Base-by-base conservation (phyloP, 2,888 invertebrate species). In the Branchellion lobata region DNA sequence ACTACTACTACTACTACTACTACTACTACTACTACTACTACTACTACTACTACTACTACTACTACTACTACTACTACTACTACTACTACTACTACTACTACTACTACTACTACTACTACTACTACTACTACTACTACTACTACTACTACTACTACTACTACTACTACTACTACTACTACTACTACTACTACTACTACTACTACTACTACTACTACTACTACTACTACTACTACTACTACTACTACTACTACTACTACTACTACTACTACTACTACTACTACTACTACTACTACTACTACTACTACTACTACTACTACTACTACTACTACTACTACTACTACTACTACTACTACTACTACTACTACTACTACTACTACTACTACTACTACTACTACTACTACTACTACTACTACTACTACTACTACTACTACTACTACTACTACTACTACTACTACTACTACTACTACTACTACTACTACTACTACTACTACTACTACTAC, bases 341-440 rank as follows among this genome's bases (percentile, higher is more conserved):
- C 68, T 68, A 29, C 8, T 27, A 78, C 69, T 78, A 78, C 78
- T 78, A 78, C 78, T 78, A 78, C 78, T 78, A 78, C 78, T 77
- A 68, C 29, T 29, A 68, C 27, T 27, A 68, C 68, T n/a, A 29
- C 24, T 27, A 78, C 69, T 77, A 78, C 78, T 47, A 47, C 75
- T 53, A 57, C 75, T 76, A 47, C 57, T 71, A 57, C 51, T 79
- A 76, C 79, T 29, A 47, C 79, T 47, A 47, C 75, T 53, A 47
- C 74, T 79, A 47, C 79, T 53, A 47, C 79, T 76, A 77, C 79
- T 53, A 47, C 74, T 79, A 77, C 75, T 31, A 71, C 79, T 76
- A 78, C 79, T 77, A 71, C 74, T 78, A 77, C 80, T 47, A 78
- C 80, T 78, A 29, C 78, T 61, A 78, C 77, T 78, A 79, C 77